phyloP scores from a whole-genome alignment of 2,888 invertebrate species.

The Drosophila monieri region DNA sequence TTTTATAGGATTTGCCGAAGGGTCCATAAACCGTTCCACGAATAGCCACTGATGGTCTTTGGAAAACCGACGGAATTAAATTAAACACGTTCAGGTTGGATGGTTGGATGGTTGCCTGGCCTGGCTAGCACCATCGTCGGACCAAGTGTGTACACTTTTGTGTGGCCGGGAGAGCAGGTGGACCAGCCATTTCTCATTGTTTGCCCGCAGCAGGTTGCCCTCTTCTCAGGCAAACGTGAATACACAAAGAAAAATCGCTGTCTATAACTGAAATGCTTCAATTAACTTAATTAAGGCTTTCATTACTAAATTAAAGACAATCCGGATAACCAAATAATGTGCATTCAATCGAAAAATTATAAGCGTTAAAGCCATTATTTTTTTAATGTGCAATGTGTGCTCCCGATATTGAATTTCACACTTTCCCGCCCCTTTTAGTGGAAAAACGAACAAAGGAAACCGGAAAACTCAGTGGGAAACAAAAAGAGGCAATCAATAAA shows the following conservation, averaged over 20 bases:
- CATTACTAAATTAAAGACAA: background rate
- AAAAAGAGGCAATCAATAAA: slow-evolving; percentile 40
- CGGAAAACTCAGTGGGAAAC: slow-evolving; percentile 20
- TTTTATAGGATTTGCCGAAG: slow-evolving; percentile 62
- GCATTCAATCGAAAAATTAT: background rate
- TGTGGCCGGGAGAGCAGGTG: slow-evolving; percentile 30
- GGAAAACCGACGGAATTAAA: slow-evolving; percentile 28
- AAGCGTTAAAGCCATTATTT: background rate
- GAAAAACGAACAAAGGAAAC: slow-evolving; percentile 25
- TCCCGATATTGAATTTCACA: slow-evolving; percentile 65
- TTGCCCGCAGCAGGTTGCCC: slow-evolving; percentile 26
- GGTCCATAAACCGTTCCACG: slow-evolving; percentile 17
- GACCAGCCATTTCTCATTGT: slow-evolving; percentile 38
- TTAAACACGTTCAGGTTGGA: slow-evolving; percentile 42
- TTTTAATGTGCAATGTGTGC: slow-evolving; percentile 8
- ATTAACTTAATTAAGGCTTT: background rate
- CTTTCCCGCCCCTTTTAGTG: slow-evolving; percentile 20
- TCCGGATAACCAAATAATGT: background rate
- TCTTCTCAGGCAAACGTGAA: slow-evolving; percentile 5
- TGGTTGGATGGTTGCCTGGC: background rate
- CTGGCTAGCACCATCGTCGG: background rate
- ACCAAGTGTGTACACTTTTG: background rate
- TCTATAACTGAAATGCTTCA: background rate
- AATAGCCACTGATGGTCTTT: slow-evolving; percentile 8
- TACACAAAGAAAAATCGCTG: slow-evolving; percentile 8